Evolutionary conservation across 1,140 invertebrate genomes (phyloP).

Genomic region (Mesaphorura yosii): DNA sequence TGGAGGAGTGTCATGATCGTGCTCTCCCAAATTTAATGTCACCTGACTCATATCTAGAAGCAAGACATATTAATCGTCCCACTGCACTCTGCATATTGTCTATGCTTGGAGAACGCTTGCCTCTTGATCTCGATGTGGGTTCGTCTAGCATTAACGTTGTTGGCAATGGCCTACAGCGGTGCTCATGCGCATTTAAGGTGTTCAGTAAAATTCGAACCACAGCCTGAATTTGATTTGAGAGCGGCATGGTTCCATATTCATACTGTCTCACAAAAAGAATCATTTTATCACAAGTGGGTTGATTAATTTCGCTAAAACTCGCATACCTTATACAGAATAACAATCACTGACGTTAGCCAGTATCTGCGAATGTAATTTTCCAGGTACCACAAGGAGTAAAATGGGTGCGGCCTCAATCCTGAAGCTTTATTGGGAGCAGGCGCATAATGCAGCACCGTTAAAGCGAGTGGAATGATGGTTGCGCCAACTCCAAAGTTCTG

Average conservation of each 20-base stretch:
- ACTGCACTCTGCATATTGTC: too few relatives aligned
- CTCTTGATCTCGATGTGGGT: slow-evolving; percentile 54
- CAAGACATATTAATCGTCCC: not conserved
- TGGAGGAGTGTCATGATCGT: slow-evolving; percentile 31
- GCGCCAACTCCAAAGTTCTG: slow-evolving; percentile 86
- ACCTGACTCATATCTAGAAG: slow-evolving; percentile 57
- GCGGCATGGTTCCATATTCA: slow-evolving; percentile 70
- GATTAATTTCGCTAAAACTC: not conserved
- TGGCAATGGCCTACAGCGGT: slow-evolving; percentile 67
- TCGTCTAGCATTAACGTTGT: slow-evolving; percentile 59
- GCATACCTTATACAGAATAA: slow-evolving; percentile 87
- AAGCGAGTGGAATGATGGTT: slow-evolving; percentile 66
- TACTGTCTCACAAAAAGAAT: slow-evolving; percentile 49
- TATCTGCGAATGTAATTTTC: slow-evolving; percentile 69
- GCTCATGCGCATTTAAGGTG: slow-evolving; percentile 80
- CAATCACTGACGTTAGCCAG: slow-evolving; percentile 87
- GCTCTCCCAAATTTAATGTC: slow-evolving; percentile 48
- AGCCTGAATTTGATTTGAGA: slow-evolving; percentile 63
- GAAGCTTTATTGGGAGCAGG: slow-evolving; percentile 58
- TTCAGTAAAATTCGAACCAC: slow-evolving; percentile 86
- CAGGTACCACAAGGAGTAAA: slow-evolving; percentile 76
- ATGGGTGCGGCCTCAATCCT: slow-evolving; percentile 43
- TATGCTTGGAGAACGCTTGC: too few relatives aligned
- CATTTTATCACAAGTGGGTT: slow-evolving; percentile 5
- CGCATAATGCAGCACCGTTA: slow-evolving; percentile 76